Evolutionary conservation across 1,140 invertebrate species (phyloP), one percentile per base, ranked within the genome.

Genomic region (Drosophila punjabiensis): DNA sequence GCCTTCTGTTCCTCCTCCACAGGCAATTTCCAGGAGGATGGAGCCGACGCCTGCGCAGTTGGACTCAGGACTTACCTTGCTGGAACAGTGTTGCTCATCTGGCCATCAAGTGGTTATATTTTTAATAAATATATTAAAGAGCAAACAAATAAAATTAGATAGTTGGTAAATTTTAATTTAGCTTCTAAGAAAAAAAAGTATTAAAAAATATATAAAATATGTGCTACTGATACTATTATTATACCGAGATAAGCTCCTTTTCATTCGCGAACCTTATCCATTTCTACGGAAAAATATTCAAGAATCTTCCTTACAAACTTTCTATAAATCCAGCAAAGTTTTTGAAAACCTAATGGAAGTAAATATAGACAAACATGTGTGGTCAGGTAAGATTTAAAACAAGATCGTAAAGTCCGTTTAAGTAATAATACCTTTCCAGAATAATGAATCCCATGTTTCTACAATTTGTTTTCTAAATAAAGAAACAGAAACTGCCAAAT

Each of bases 1-100:
- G 30, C 37, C n/a, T 43, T 59, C 52, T 32, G 68, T 62, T 63
- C 47, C 82, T 55, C 48, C 68, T 71, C 20, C 62, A 45, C 48
- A 33, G 67, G 60, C 50, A 16, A 10, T 20, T 64, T 63, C 45
- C 68, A 58, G 43, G 35, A 41, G 45, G 45, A 41, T 74, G 67
- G 16, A 14, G 37, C 37, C 41, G n/a, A 65, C 85, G 85, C 86
- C 39, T 90, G 85, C 85, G 85, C 86, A 68, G 16, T 71, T 10
- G 0, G 1, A 1, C 16, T 35, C 13, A 14, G 13, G 41, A 5
- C 43, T 88, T 76, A 89, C 81, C 74, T 79, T 76, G 41, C 9
- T 39, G 24, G 16, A 33, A 5, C 39, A 71, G 68, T 47, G 68
- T n/a, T 71, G 68, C 0, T 35, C 14, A 10, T 35, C 24, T 68